Evolutionary conservation across 2,113 vertebrate genomes (phyloP), one percentile per base, ranked within the genome.

Genomic region (Seriola rivoliana): DNA sequence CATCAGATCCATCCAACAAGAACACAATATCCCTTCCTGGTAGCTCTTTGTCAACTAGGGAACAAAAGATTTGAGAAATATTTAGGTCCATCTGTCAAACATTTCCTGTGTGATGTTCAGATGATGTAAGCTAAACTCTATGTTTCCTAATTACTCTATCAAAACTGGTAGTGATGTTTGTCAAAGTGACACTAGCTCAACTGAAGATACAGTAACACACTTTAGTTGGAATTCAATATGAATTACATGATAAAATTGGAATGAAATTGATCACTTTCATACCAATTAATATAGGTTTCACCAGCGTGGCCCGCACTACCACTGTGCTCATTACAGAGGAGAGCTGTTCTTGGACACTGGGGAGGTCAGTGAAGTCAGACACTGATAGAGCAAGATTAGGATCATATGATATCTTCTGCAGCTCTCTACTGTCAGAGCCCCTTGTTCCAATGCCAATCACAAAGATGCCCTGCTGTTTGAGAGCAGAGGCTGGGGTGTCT

Each of bases 1-100:
- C 44, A 65, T 90, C 68, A 57, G 85, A 90, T 23, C 85, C 81
- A 79, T 87, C 80, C 76, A 97, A 91, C 87, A 97, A 80, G 69
- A 89, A 84, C 42, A 86, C 80, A 19, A 85, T 21, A 70, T 85
- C 86, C 23, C 50, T 83, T 80, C 67, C 76, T 25, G 16, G 0
- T 34, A 42, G 8, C 38, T 8, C 6, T 60, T 46, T 72, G 25
- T 63, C 70, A 29, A 58, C 75, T 72, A 36, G 13, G 44, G n/a
- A 65, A 78, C 17, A 82, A 16, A 67, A 54, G 32, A 63, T 42
- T 12, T 36, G 10, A 42, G 12, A 70, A 3, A 6, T 19, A 8
- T 32, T 46, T 42, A 34, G 13, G 1, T 59, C 46, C 1, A 29
- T n/a, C 8, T 21, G 14, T 19, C 21, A 58, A 58, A 25, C n/a